Percentiles rank a stretch among this genome's conserved stretches.
Conservation (phyloP, 2,113 vertebrate species). For the Atlantisia rogersi region DNA sequence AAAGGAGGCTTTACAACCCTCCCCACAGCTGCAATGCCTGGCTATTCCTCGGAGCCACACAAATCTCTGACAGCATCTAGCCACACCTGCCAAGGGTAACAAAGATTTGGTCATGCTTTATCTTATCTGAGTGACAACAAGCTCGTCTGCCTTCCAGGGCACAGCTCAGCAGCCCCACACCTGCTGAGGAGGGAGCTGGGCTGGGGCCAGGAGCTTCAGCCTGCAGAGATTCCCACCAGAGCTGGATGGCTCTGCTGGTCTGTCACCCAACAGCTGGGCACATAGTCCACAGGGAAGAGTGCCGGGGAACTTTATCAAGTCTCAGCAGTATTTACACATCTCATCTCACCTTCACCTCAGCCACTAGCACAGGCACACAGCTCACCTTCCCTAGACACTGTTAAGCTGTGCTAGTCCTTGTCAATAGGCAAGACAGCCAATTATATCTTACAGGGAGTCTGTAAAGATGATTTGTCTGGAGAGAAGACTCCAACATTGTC, state of each 20-base stretch:
- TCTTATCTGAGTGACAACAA: background rate
- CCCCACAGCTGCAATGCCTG: background rate
- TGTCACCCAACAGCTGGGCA: background rate
- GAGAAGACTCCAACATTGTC: background rate
- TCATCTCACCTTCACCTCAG: background rate
- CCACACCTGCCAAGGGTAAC: background rate
- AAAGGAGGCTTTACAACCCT: background rate
- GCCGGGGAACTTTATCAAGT: background rate
- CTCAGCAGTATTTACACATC: background rate
- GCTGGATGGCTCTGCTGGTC: background rate
- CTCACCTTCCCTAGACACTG: background rate
- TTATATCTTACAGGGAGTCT: background rate
- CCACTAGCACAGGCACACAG: background rate
- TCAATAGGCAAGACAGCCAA: background rate
- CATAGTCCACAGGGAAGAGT: background rate
- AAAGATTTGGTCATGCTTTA: background rate
- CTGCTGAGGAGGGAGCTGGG: background rate
- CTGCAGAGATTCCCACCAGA: background rate
- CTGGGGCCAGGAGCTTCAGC: background rate
- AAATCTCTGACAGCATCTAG: background rate
- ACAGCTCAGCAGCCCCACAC: slow-evolving; percentile 19
- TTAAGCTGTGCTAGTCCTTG: background rate
- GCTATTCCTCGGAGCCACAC: background rate
- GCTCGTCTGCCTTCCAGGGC: background rate
- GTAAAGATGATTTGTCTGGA: background rate